These are phyloP conservation scores for Cherax quadricarinatus DNA, from an alignment of 1,140 invertebrate genomes.

Conservation along the genomic window DNA sequence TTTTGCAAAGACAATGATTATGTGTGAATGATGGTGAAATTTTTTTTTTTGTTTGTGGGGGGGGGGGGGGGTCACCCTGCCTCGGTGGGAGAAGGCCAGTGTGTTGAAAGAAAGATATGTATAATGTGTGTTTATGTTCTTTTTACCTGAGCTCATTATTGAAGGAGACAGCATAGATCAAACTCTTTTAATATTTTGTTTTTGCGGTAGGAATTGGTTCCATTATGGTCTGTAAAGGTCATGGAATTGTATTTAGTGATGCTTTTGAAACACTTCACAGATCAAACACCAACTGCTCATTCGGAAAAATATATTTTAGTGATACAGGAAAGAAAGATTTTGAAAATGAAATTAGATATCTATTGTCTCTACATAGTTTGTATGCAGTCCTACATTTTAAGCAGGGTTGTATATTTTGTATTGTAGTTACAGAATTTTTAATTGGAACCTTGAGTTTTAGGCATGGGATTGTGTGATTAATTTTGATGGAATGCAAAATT, in stretches of 20 bases:
- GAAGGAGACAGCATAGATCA: not conserved
- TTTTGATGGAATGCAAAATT: not conserved
- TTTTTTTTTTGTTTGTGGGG: no score
- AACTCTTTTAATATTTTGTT: not conserved
- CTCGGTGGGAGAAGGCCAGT: no score
- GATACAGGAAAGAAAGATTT: not conserved
- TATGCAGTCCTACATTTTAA: not conserved
- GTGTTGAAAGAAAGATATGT: no score
- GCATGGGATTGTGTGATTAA: not conserved
- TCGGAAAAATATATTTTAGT: not conserved
- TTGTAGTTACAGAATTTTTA: not conserved
- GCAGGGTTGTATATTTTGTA: not conserved
- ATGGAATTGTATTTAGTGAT: not conserved
- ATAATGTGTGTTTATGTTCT: not conserved
- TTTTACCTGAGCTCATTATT: not conserved
- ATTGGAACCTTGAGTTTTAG: not conserved
- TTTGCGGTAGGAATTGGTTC: not conserved
- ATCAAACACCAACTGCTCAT: not conserved
- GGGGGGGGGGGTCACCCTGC: no score
- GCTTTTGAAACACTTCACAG: not conserved
- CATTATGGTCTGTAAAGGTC: not conserved
- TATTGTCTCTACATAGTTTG: not conserved
- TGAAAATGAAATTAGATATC: not conserved
- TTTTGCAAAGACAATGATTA: no score
- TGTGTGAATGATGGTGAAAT: no score